Evolutionary conservation across 2,888 invertebrate genomes (phyloP).

Genomic region (Panzeria rudis): DNA sequence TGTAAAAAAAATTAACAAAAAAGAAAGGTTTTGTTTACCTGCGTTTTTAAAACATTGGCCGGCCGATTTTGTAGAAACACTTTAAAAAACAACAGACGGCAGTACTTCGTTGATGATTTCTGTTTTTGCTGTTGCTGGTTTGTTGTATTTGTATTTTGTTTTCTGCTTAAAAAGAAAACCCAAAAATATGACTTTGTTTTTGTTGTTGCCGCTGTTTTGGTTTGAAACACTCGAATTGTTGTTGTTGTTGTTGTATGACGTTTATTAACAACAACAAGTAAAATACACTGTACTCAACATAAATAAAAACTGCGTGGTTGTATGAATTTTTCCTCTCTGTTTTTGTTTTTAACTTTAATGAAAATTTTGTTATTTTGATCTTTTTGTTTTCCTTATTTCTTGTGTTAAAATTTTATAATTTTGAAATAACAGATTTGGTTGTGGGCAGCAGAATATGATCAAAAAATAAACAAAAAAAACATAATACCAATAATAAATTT

Average conservation of each 20-base stretch:
- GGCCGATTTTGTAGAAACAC: slow-evolving; percentile 61
- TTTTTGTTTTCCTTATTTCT: slow-evolving; percentile 21
- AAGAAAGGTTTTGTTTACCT: slow-evolving; percentile 65
- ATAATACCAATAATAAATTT: slow-evolving; percentile 18
- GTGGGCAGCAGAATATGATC: slow-evolving; percentile 55
- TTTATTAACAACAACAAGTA: slow-evolving; percentile 29
- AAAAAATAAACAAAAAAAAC: neutral
- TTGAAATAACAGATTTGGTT: slow-evolving; percentile 32
- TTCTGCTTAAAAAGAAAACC: slow-evolving; percentile 42
- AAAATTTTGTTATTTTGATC: slow-evolving; percentile 30
- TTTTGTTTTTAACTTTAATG: slow-evolving; percentile 38
- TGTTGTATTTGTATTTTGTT: slow-evolving; percentile 47
- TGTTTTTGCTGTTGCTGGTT: slow-evolving; percentile 21
- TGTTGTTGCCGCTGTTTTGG: slow-evolving; percentile 28
- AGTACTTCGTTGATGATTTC: slow-evolving; percentile 41
- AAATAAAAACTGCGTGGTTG: slow-evolving; percentile 69
- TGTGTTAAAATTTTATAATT: slow-evolving; percentile 4
- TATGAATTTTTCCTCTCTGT: slow-evolving; percentile 57
- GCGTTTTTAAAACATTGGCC: slow-evolving; percentile 67
- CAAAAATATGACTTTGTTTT: slow-evolving; percentile 46
- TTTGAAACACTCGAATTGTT: slow-evolving; percentile 44
- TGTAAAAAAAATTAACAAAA: neutral
- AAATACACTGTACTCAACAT: slow-evolving; percentile 52
- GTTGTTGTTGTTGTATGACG: slow-evolving; percentile 42
- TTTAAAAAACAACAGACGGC: slow-evolving; percentile 21